Evolutionary conservation across 2,888 invertebrate genomes (phyloP).

Genomic region (Scaptomyza flava): DNA sequence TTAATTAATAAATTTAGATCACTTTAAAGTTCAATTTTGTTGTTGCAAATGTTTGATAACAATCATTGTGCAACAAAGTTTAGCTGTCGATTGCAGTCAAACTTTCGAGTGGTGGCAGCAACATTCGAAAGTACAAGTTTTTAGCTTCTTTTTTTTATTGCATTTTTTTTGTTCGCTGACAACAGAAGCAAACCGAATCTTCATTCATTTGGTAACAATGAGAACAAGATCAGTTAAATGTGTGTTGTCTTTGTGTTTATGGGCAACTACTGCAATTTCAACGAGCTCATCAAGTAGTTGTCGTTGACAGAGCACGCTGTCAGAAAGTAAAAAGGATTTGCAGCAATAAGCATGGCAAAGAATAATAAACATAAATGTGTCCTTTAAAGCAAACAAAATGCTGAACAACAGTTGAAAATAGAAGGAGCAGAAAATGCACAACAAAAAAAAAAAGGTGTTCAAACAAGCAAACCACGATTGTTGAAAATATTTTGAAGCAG

Average conservation of each 20-base stretch:
- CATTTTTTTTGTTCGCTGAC: conserved; percentile 8
- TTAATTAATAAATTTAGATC: not conserved
- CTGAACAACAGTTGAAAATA: conserved; percentile 68
- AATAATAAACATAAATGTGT: conserved; percentile 75
- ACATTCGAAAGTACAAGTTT: conserved; percentile 34
- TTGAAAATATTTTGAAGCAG: conserved; percentile 78
- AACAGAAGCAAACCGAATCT: conserved; percentile 31
- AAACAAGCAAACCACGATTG: conserved; percentile 81
- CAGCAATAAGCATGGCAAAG: conserved; percentile 59
- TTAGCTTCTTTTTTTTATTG: too few relatives aligned
- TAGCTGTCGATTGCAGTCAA: conserved; percentile 40
- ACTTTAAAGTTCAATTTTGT: not conserved
- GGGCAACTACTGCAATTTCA: conserved; percentile 40
- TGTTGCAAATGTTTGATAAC: not conserved
- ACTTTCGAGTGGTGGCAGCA: conserved; percentile 24
- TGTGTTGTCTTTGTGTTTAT: conserved; percentile 18
- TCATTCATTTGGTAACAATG: conserved; percentile 58
- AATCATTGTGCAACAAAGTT: conserved; percentile 8
- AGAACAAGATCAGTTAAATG: conserved; percentile 70
- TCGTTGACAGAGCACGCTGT: conserved; percentile 56
- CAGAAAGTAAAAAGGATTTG: conserved; percentile 49
- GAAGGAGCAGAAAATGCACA: conserved; percentile 28
- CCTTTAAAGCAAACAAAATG: conserved; percentile 77
- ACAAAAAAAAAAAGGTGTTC: conserved; percentile 66
- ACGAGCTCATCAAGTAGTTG: conserved; percentile 72